These are phyloP conservation scores for Stegostoma tigrinum DNA, from an alignment of 2,113 vertebrate species.

Conservation along the genomic window DNA sequence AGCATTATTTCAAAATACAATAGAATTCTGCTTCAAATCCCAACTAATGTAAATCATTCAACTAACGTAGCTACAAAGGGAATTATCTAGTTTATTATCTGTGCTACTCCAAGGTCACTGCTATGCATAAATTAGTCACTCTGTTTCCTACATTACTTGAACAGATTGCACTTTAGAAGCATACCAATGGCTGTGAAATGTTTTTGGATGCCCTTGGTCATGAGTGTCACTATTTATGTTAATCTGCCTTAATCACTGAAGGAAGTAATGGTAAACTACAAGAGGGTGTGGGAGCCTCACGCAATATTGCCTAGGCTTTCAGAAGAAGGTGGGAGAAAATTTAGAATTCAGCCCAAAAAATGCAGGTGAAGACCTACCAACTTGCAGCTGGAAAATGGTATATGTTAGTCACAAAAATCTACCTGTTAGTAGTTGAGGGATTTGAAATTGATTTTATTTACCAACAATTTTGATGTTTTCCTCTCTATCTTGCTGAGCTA, in stretches of 20 bases:
- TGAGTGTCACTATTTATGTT: background rate
- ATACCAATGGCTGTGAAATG: background rate
- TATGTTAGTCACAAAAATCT: background rate
- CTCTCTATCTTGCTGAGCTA: conserved; percentile 73
- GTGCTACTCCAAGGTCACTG: background rate
- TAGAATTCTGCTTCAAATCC: background rate
- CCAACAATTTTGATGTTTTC: conserved; percentile 67
- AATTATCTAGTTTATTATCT: background rate
- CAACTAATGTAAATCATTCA: background rate
- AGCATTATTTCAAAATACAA: background rate
- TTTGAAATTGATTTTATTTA: conserved; percentile 45
- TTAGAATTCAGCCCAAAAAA: background rate
- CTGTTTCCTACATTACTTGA: background rate
- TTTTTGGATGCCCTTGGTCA: background rate
- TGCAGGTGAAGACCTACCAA: background rate
- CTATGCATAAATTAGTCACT: background rate
- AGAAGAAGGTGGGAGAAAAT: background rate
- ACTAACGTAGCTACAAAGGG: background rate
- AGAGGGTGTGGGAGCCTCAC: background rate
- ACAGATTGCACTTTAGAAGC: background rate
- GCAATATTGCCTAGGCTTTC: background rate
- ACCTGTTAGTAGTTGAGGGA: background rate
- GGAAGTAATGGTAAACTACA: background rate
- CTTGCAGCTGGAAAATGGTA: background rate
- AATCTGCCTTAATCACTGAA: background rate